Evolutionary conservation across 2,113 vertebrate genomes (phyloP).

Genomic region (Cyprinodon tularosa): DNA sequence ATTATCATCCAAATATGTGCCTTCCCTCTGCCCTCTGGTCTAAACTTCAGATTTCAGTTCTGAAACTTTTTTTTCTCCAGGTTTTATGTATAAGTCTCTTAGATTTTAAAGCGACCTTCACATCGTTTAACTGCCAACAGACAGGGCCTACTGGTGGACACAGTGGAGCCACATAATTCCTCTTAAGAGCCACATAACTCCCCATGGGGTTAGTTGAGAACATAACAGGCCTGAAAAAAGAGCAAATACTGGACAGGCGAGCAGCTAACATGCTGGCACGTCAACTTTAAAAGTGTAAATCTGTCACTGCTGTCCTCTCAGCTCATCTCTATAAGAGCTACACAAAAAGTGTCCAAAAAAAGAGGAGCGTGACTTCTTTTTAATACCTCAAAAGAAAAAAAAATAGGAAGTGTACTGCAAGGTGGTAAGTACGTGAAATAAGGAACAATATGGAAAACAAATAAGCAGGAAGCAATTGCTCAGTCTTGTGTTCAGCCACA

Average conservation of each 20-base stretch:
- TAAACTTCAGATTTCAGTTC: neutral
- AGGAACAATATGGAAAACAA: conserved; percentile 5
- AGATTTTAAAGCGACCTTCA: neutral
- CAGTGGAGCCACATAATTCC: conserved; percentile 1
- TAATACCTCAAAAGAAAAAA: neutral
- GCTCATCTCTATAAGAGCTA: neutral
- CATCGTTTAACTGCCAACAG: neutral
- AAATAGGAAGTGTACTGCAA: neutral
- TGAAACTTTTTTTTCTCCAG: neutral
- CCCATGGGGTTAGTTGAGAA: conserved; percentile 4
- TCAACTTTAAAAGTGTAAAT: conserved; percentile 6
- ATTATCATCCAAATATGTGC: neutral
- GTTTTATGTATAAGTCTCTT: neutral
- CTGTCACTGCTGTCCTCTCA: neutral
- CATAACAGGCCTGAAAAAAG: neutral
- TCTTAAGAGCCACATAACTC: neutral
- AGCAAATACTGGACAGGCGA: neutral
- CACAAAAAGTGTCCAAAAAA: neutral
- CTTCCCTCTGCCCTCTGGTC: neutral
- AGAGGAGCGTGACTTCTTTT: conserved; percentile 7
- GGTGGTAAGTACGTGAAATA: neutral
- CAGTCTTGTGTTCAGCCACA: conserved; percentile 11
- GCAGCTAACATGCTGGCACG: neutral
- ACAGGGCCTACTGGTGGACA: neutral
- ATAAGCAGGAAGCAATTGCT: conserved; percentile 26